Evolutionary conservation across 2,113 vertebrate genomes (phyloP).

Genomic region (Bagarius yarrelli): DNA sequence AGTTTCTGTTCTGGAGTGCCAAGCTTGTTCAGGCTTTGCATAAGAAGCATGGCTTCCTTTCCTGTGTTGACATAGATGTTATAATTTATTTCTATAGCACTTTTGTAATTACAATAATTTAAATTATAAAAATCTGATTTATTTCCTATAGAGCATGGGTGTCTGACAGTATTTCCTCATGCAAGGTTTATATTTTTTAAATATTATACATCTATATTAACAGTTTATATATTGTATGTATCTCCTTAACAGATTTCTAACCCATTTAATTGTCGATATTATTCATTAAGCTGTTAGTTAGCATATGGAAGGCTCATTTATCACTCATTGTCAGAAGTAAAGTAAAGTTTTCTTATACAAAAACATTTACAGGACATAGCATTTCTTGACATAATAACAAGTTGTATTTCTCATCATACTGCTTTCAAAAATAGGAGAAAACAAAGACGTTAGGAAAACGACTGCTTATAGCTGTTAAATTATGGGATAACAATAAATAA

Average conservation of each 20-base stretch:
- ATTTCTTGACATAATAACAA: not conserved
- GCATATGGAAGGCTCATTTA: not conserved
- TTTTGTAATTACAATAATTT: not conserved
- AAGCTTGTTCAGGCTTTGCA: conserved; percentile 91
- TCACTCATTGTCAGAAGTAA: not conserved
- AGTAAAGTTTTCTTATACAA: not conserved
- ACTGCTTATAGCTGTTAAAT: not conserved
- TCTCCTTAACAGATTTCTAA: not conserved
- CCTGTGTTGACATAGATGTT: conserved; percentile 69
- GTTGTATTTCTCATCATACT: not conserved
- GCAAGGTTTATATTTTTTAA: not conserved
- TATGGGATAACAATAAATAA: not conserved
- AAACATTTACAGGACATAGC: not conserved
- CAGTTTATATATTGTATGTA: not conserved
- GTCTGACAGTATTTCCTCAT: not conserved
- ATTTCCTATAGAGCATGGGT: not conserved
- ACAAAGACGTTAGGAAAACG: not conserved
- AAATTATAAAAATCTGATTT: not conserved
- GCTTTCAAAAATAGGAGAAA: not conserved
- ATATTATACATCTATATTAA: not conserved
- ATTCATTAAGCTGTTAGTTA: not conserved
- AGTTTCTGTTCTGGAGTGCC: conserved; percentile 86
- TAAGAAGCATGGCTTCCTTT: conserved; percentile 89
- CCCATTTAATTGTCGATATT: not conserved
- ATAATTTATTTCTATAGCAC: not conserved